Evolutionary conservation across 2,888 invertebrate genomes (phyloP).

Genomic region (Noctua janthe): DNA sequence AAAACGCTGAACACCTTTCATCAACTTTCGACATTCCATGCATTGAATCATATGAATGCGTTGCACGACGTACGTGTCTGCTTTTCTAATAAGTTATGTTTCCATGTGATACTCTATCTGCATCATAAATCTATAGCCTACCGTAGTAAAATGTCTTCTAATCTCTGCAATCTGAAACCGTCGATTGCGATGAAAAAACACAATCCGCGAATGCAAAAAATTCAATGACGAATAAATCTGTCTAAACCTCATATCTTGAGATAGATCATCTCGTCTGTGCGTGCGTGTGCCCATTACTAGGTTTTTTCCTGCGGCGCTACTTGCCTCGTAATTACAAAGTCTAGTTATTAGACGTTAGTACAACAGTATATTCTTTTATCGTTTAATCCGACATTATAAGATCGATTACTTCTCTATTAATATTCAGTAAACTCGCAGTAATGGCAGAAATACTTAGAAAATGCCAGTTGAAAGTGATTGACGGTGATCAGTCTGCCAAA

Average conservation of each 20-base stretch:
- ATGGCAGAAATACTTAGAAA: constrained; percentile 68
- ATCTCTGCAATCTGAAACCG: constrained; percentile 39
- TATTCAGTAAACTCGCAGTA: constrained; percentile 71
- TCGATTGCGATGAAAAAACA: constrained; percentile 46
- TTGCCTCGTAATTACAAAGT: constrained; percentile 78
- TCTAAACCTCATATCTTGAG: constrained; percentile 74
- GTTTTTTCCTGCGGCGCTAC: constrained; percentile 79
- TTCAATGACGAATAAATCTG: constrained; percentile 66
- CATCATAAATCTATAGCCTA: constrained; percentile 31
- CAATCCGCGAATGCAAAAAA: constrained; percentile 46
- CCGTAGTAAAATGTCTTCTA: constrained; percentile 41
- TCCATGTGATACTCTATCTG: constrained; percentile 33
- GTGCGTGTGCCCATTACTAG: constrained; percentile 71
- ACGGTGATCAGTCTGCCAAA: constrained; percentile 54
- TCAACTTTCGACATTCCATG: constrained; percentile 54
- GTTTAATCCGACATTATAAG: constrained; percentile 72
- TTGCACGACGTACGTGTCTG: constrained; percentile 34
- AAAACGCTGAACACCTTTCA: constrained; percentile 41
- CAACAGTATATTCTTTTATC: constrained; percentile 67
- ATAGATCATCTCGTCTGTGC: constrained; percentile 76
- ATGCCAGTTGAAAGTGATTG: constrained; percentile 69
- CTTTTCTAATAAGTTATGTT: constrained; percentile 37
- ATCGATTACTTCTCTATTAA: constrained; percentile 71
- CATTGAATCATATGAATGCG: constrained; percentile 21
- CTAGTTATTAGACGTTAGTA: constrained; percentile 71